Base-by-base conservation (phyloP, 2,888 invertebrate species). In the Sericinus montela region DNA sequence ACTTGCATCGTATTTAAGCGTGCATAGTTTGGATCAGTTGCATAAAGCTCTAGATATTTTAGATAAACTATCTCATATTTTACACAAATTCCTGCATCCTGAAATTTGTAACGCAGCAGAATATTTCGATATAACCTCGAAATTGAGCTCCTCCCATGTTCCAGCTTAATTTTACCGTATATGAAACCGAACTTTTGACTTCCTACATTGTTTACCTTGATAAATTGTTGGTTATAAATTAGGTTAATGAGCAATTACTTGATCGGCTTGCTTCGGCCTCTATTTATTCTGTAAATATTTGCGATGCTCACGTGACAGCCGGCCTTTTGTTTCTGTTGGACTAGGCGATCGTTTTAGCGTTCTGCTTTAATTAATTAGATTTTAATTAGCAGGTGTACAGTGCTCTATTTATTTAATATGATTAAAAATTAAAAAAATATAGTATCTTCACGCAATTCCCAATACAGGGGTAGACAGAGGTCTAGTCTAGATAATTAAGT, bases 181-280 rank as follows among this genome's bases (percentile, higher is more conserved):
- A 47, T 42, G 29, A 35, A 49, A 49, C 16, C 29, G 7, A 34
- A 45, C 23, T 45, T 41, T 41, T n/a, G 11, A 30, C 40, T 36
- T 19, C 35, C 29, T 32, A 23, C 15, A 45, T 13, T 8, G 43
- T 7, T n/a, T 19, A 38, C 14, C 6, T 38, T 35, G 39, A 44
- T 39, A 41, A 50, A 45, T 45, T 13, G 39, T 29, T 41, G 34
- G 15, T n/a, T 23, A 43, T 40, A 47, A 54, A 52, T 54, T 54
- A 52, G 52, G 54, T 42, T 54, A 54, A 54, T 52, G 38, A 49
- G 45, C 39, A 50, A 50, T 52, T 49, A 49, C 49, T 41, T n/a
- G 45, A 36, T 45, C 45, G 37, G 32, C 37, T 30, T 23, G 38
- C 45, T 39, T 43, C 8, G 10, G 9, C 35, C 32, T 35, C 16